phyloP scores from a whole-genome alignment of 2,113 vertebrate species.

The Raja brachyura region DNA sequence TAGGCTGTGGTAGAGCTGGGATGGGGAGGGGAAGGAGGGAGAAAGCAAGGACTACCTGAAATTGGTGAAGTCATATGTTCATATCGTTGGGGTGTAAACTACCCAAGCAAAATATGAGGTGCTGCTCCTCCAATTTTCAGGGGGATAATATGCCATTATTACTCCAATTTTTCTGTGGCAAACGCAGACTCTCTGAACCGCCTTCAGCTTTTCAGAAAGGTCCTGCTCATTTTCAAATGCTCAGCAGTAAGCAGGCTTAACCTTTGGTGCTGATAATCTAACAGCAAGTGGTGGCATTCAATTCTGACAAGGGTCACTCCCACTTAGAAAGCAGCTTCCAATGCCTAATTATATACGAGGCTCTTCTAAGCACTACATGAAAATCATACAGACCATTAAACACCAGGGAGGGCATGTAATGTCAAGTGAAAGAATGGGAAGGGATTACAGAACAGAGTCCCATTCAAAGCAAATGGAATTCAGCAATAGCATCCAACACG shows the following conservation, averaged over 20 bases:
- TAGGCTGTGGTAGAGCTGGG: too few relatives aligned
- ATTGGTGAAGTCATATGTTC: too few relatives aligned
- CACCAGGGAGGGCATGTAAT: background rate
- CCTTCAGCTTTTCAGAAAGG: background rate
- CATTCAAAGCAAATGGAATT: background rate
- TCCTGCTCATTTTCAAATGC: background rate
- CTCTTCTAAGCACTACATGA: background rate
- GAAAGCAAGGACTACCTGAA: too few relatives aligned
- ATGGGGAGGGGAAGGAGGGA: too few relatives aligned
- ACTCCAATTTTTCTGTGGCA: background rate
- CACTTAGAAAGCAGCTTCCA: background rate
- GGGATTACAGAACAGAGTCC: background rate
- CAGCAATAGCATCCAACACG: background rate
- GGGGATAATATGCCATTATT: background rate
- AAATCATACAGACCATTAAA: background rate
- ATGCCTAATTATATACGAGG: background rate
- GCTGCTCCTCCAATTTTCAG: too few relatives aligned
- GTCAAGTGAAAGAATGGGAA: background rate
- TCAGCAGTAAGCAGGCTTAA: conserved; percentile 19
- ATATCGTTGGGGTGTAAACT: background rate
- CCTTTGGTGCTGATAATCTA: background rate
- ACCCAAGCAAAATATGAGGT: background rate
- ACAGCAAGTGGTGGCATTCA: background rate
- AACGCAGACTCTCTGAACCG: background rate
- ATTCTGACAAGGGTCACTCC: background rate